A percentile compares a stretch with the other conserved stretches of the same genome.
Conservation (phyloP, 2,113 vertebrate species). For the Clarias gariepinus region DNA sequence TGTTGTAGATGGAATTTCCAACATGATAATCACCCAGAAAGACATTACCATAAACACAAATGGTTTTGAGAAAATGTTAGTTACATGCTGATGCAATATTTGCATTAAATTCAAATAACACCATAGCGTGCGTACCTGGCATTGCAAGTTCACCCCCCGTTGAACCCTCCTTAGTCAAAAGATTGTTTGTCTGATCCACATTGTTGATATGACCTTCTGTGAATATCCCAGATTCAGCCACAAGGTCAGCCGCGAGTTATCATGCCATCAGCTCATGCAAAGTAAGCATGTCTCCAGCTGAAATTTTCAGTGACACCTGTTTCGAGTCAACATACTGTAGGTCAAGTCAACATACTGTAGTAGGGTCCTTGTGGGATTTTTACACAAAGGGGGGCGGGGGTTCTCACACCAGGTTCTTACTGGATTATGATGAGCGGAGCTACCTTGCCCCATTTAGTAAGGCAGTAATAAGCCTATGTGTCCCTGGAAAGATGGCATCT, state of each 20-base stretch:
- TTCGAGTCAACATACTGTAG: background rate
- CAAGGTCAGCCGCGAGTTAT: background rate
- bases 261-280: background rate
- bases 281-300: background rate
- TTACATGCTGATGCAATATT: background rate
- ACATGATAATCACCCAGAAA: background rate
- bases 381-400: background rate
- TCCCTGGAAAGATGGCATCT: background rate
- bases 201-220: background rate
- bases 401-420: background rate
- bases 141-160: background rate
- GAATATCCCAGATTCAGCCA: background rate
- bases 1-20: background rate
- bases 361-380: background rate
- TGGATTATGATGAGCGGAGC: background rate
- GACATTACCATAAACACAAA: background rate
- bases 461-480: background rate
- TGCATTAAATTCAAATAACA: constrained; percentile 13
- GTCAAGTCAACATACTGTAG: background rate
- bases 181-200: background rate
- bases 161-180: background rate
- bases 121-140: background rate
- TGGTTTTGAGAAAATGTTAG: background rate
- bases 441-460: background rate
- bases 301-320: background rate